These are phyloP conservation scores for Drosophila neotestacea DNA, from an alignment of 2,888 invertebrate species.

Conservation along the genomic window DNA sequence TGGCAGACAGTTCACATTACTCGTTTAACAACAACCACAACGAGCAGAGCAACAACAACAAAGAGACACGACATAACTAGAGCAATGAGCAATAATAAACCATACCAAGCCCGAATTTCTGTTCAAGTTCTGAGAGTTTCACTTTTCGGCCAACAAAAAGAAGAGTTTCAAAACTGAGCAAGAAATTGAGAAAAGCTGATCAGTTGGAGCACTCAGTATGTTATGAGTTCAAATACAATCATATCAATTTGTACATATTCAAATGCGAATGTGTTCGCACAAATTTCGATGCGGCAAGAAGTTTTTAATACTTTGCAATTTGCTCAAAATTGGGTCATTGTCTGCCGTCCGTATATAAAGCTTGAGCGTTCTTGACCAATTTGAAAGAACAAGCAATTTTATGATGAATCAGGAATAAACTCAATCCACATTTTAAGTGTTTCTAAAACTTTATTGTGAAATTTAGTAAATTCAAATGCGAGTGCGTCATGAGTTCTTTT, in stretches of 20 bases:
- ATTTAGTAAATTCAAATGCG: neutral
- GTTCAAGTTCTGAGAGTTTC: slow-evolving; percentile 67
- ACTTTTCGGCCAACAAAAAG: slow-evolving; percentile 54
- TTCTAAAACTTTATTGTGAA: slow-evolving; percentile 3
- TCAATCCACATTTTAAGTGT: slow-evolving; percentile 10
- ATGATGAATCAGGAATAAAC: slow-evolving; percentile 38
- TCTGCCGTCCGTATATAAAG: no score
- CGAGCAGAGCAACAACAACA: slow-evolving; percentile 13
- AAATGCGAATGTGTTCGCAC: slow-evolving; percentile 7
- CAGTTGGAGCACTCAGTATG: neutral
- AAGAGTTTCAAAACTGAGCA: slow-evolving; percentile 8
- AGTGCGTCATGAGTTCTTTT: no score
- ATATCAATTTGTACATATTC: neutral
- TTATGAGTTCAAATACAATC: neutral
- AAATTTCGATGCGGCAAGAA: neutral
- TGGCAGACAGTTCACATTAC: slow-evolving; percentile 56
- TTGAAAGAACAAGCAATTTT: slow-evolving; percentile 27
- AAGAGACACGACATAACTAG: slow-evolving; percentile 51
- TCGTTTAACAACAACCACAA: slow-evolving; percentile 50
- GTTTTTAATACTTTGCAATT: slow-evolving; percentile 23
- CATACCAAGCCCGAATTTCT: slow-evolving; percentile 41
- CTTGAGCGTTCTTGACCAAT: slow-evolving; percentile 44
- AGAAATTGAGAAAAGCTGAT: slow-evolving; percentile 17
- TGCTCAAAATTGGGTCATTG: slow-evolving; percentile 61
- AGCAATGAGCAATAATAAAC: slow-evolving; percentile 62